A percentile compares a stretch with the other conserved stretches of the same genome.
phyloP scores from a whole-genome alignment of 2,797 vertebrate species.

The Anniella stebbinsi region DNA sequence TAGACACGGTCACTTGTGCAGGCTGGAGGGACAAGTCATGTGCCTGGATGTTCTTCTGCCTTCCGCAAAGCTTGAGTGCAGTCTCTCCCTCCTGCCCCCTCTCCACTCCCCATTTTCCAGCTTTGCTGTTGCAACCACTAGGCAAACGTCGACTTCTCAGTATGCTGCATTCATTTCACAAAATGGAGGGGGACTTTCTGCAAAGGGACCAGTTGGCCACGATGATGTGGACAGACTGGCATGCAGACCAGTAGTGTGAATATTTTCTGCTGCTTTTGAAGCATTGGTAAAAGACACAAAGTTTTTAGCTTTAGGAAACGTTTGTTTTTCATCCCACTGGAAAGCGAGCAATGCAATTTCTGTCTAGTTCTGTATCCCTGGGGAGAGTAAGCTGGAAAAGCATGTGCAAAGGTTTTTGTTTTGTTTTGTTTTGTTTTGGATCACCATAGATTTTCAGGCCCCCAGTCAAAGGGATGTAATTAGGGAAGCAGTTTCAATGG shows the following conservation, averaged over 20 bases:
- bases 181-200: slow-evolving; percentile 11
- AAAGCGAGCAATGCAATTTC: not conserved
- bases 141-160: slow-evolving; percentile 15
- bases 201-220: slow-evolving; percentile 39
- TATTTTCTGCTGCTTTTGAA: slow-evolving; percentile 55
- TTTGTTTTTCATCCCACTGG: not conserved
- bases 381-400: not conserved
- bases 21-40: slow-evolving; percentile 54
- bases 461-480: not conserved
- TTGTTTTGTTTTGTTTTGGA: not conserved
- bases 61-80: slow-evolving; percentile 44
- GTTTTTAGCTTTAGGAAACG: not conserved
- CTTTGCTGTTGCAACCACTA: not conserved
- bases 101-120: not conserved
- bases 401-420: not conserved
- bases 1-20: slow-evolving; percentile 28
- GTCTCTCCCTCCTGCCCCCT: too few relatives aligned
- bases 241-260: slow-evolving; percentile 65
- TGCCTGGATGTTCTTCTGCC: slow-evolving; percentile 69
- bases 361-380: not conserved
- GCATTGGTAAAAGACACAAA: not conserved
- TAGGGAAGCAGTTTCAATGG: not conserved
- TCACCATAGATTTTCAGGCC: not conserved
- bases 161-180: not conserved
- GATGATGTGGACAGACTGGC: slow-evolving; percentile 52